Conservation (phyloP, 2,888 invertebrate genomes). For the Eupithecia insigniata region DNA sequence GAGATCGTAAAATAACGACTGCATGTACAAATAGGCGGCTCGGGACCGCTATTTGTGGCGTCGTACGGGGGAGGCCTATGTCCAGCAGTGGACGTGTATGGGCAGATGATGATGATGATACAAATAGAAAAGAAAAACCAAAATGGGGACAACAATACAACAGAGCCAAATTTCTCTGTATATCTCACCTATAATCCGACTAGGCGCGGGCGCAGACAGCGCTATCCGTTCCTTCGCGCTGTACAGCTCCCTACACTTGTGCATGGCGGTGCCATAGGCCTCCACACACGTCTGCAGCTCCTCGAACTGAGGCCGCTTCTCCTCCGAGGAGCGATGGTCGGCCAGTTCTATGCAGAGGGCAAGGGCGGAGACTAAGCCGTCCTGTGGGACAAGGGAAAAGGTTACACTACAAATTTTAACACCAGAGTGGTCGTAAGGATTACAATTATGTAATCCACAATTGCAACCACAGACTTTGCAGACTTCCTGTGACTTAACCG, state of each 20-base stretch:
- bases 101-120: too few relatives aligned
- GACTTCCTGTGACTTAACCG: too few relatives aligned
- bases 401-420: not conserved
- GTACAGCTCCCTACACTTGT: constrained; percentile 61
- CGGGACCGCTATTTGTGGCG: too few relatives aligned
- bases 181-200: constrained; percentile 74
- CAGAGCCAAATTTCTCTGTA: too few relatives aligned
- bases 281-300: constrained; percentile 63
- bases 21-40: too few relatives aligned
- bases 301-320: constrained; percentile 58
- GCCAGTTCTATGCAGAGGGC: constrained; percentile 70
- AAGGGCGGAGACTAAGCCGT: constrained; percentile 67
- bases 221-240: constrained; percentile 58
- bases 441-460: too few relatives aligned
- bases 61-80: too few relatives aligned
- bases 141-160: not conserved
- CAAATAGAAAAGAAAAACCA: too few relatives aligned
- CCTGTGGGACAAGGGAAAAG: constrained; percentile 37
- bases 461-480: too few relatives aligned
- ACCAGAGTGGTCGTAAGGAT: too few relatives aligned
- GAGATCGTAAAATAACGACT: too few relatives aligned
- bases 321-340: constrained; percentile 55
- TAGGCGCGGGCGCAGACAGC: constrained; percentile 68
- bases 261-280: constrained; percentile 66
- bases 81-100: too few relatives aligned